Evolutionary conservation across 1,140 invertebrate genomes (phyloP).

Genomic region (Heliothis virescens): DNA sequence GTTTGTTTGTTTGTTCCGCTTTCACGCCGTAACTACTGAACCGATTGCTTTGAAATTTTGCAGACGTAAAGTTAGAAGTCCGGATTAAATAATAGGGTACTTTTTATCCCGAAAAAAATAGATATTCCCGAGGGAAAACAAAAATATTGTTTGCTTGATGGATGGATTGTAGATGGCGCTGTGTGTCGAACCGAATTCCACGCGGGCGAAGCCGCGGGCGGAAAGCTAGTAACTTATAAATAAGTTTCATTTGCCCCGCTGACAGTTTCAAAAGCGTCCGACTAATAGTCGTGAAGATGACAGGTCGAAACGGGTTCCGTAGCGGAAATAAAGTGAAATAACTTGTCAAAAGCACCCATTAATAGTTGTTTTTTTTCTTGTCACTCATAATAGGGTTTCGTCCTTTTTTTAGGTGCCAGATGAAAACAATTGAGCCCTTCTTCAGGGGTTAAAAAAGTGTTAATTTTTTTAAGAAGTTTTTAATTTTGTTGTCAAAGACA

Average conservation of each 20-base stretch:
- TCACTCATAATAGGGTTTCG: background rate
- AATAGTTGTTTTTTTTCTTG: constrained; percentile 42
- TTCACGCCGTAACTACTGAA: too few relatives aligned
- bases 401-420: background rate
- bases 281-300: constrained; percentile 41
- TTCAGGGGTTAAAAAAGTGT: background rate
- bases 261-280: constrained; percentile 41
- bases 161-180: too few relatives aligned
- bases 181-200: too few relatives aligned
- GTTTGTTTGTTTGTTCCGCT: too few relatives aligned
- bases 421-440: background rate
- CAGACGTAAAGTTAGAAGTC: too few relatives aligned
- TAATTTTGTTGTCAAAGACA: background rate
- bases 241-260: constrained; percentile 13
- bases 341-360: constrained; percentile 35
- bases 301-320: constrained; percentile 28
- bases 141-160: too few relatives aligned
- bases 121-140: too few relatives aligned
- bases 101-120: too few relatives aligned
- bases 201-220: too few relatives aligned
- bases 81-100: too few relatives aligned
- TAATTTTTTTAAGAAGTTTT: background rate
- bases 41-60: too few relatives aligned
- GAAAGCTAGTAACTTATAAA: too few relatives aligned
- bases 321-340: constrained; percentile 38